Conservation (phyloP, 2,888 invertebrate genomes). For the Coelopa pilipes region DNA sequence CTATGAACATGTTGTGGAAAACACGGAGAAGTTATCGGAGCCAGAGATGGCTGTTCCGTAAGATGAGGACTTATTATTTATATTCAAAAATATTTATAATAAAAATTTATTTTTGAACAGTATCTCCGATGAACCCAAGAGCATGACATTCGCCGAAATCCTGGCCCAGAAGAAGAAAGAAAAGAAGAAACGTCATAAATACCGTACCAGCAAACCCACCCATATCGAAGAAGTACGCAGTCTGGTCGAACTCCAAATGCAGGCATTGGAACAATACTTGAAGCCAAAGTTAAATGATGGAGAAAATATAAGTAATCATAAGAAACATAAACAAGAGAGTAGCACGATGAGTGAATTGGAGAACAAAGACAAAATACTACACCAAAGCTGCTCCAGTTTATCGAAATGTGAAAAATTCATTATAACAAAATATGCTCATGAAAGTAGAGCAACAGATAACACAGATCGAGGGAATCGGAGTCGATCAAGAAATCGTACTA, state of each 20-base stretch:
- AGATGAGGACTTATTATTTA: constrained; percentile 35
- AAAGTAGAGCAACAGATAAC: constrained; percentile 4
- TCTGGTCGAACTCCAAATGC: constrained; percentile 63
- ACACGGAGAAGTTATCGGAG: constrained; percentile 50
- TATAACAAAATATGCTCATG: too few relatives aligned
- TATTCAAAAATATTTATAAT: too few relatives aligned
- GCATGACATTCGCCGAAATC: constrained; percentile 57
- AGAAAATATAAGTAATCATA: neutral
- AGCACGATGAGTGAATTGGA: too few relatives aligned
- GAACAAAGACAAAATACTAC: neutral
- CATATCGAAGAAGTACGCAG: constrained; percentile 60
- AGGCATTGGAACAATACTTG: constrained; percentile 55
- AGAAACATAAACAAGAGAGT: neutral
- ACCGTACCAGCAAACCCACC: constrained; percentile 61
- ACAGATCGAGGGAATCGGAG: constrained; percentile 4
- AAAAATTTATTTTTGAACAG: constrained; percentile 15
- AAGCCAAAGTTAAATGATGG: constrained; percentile 18
- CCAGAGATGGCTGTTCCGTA: constrained; percentile 49
- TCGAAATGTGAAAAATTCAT: constrained; percentile 11
- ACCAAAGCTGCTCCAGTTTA: neutral
- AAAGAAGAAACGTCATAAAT: constrained; percentile 54
- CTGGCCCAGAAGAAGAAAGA: constrained; percentile 57
- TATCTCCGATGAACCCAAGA: constrained; percentile 31
- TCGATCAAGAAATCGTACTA: constrained; percentile 7
- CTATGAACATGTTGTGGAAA: constrained; percentile 56